Conservation (phyloP, 2,888 invertebrate genomes). For the Ophioninae sp. region DNA sequence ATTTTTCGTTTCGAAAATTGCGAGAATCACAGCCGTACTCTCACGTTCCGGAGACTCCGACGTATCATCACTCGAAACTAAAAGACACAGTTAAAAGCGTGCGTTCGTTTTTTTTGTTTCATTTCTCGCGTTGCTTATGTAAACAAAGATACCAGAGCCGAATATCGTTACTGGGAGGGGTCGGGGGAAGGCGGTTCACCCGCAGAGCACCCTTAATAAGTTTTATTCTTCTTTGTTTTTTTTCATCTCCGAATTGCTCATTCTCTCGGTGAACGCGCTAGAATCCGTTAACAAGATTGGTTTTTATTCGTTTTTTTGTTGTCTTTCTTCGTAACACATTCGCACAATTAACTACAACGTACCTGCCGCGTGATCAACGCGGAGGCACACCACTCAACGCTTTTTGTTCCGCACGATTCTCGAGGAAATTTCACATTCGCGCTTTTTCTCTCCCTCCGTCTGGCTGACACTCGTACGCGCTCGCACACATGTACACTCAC, state of each 20-base stretch:
- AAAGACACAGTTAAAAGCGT: background rate
- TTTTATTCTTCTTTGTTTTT: background rate
- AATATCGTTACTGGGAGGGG: slow-evolving; percentile 17
- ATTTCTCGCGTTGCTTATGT: slow-evolving; percentile 16
- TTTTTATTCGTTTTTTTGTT: slow-evolving; percentile 1
- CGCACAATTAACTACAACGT: slow-evolving; percentile 56
- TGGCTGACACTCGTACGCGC: slow-evolving; percentile 25
- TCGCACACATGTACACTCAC: background rate
- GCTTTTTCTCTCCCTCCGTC: slow-evolving; percentile 32
- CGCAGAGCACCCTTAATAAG: slow-evolving; percentile 44
- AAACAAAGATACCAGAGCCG: slow-evolving; percentile 47
- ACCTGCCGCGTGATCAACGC: slow-evolving; percentile 53
- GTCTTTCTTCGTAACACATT: slow-evolving; percentile 26
- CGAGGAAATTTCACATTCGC: slow-evolving; percentile 50
- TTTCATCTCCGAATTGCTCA: slow-evolving; percentile 20
- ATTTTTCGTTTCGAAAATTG: background rate
- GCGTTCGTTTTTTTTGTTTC: background rate
- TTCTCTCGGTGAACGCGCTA: slow-evolving; percentile 38
- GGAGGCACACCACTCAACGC: slow-evolving; percentile 42
- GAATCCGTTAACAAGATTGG: slow-evolving; percentile 19
- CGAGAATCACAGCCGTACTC: background rate
- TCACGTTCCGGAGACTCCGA: background rate
- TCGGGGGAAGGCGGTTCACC: background rate
- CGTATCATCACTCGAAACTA: background rate
- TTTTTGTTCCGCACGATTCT: slow-evolving; percentile 9